Evolutionary conservation across 2,888 invertebrate genomes (phyloP).

Genomic region (Drosophila limbata): DNA sequence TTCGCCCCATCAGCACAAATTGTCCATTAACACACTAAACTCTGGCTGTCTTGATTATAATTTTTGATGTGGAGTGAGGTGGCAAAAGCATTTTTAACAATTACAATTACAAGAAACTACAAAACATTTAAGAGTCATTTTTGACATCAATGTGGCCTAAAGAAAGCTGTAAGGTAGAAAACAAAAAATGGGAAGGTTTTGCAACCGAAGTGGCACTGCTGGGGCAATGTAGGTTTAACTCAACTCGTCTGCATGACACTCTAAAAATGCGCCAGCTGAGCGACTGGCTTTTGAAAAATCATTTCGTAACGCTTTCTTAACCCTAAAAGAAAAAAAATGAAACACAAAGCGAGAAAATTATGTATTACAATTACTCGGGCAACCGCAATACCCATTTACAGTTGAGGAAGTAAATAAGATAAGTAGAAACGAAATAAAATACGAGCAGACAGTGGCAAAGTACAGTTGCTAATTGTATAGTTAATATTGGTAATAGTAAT

Average conservation of each 20-base stretch:
- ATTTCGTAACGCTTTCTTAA: slow-evolving; percentile 78
- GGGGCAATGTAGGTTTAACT: slow-evolving; percentile 34
- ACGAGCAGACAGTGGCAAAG: slow-evolving; percentile 38
- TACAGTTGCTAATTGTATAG: slow-evolving; percentile 56
- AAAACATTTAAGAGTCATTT: slow-evolving; percentile 62
- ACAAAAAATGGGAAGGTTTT: slow-evolving; percentile 19
- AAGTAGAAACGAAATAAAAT: slow-evolving; percentile 40
- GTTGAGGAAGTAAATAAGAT: slow-evolving; percentile 43
- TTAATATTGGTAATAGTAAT: slow-evolving; percentile 41
- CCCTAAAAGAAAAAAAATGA: slow-evolving; percentile 39
- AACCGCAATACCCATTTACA: slow-evolving; percentile 29
- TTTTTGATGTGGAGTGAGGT: slow-evolving; percentile 38
- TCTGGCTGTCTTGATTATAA: slow-evolving; percentile 50
- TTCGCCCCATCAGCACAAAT: slow-evolving; percentile 59
- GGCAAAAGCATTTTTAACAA: slow-evolving; percentile 53
- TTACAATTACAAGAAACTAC: slow-evolving; percentile 42
- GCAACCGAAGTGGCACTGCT: slow-evolving; percentile 14
- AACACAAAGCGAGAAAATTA: slow-evolving; percentile 42
- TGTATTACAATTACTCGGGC: slow-evolving; percentile 23
- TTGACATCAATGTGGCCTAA: slow-evolving; percentile 52
- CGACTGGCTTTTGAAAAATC: slow-evolving; percentile 47
- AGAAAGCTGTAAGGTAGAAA: slow-evolving; percentile 39
- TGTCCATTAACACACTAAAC: slow-evolving; percentile 75
- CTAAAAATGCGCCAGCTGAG: slow-evolving; percentile 34
- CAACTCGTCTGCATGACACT: slow-evolving; percentile 33